Evolutionary conservation across 2,888 invertebrate genomes (phyloP).

Genomic region (Eupithecia abbreviata): DNA sequence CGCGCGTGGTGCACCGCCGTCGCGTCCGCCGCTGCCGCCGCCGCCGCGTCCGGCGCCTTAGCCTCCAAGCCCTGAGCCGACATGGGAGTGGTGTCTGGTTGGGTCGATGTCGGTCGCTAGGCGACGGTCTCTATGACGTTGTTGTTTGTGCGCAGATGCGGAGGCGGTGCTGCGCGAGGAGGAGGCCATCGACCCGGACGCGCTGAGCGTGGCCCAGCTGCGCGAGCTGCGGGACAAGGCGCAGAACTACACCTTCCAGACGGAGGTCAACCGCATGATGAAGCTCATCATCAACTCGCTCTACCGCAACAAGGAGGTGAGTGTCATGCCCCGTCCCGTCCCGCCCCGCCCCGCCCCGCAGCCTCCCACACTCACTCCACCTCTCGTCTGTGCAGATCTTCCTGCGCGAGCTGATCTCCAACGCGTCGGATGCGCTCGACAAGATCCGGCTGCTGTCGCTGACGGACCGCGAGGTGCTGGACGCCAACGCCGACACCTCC

Average conservation of each 20-base stretch:
- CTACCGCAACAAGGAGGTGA: constrained; percentile 98
- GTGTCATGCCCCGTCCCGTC: neutral
- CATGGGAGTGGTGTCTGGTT: neutral
- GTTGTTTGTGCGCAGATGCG: constrained; percentile 86
- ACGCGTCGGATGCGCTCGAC: constrained; percentile 99
- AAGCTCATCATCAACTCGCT: constrained; percentile 99
- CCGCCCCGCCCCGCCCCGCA: constrained; percentile 22
- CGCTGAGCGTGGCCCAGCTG: constrained; percentile 96
- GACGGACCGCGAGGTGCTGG: constrained; percentile 92
- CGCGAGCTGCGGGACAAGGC: constrained; percentile 95
- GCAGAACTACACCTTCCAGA: constrained; percentile 96
- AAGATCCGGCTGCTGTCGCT: constrained; percentile 97
- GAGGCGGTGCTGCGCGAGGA: constrained; percentile 96
- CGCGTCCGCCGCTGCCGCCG: constrained; percentile 25
- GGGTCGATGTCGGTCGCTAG: constrained; percentile 37
- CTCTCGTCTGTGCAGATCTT: constrained; percentile 87
- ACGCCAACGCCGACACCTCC: constrained; percentile 90
- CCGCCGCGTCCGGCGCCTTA: neutral
- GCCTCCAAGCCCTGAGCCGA: neutral
- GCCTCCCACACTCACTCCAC: neutral
- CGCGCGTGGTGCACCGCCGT: constrained; percentile 60
- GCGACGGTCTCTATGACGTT: constrained; percentile 41
- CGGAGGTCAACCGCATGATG: constrained; percentile 99
- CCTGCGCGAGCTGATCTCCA: constrained; percentile 98
- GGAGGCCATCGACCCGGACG: constrained; percentile 98